Evolutionary conservation across 2,888 invertebrate species (phyloP).

Genomic region (Tetrapedia diversipes): DNA sequence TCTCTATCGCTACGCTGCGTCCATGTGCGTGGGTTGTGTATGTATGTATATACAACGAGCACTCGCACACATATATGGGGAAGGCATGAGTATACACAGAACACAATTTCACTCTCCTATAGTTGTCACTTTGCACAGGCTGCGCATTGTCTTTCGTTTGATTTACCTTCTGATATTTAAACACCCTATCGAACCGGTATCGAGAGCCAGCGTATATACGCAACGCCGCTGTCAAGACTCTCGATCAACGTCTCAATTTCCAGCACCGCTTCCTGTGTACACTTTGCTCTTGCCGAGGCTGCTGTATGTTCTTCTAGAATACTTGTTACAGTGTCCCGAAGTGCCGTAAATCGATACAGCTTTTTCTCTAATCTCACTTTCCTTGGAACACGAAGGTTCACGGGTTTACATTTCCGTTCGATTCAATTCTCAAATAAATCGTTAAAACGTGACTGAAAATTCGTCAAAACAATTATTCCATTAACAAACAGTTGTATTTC

Average conservation of each 20-base stretch:
- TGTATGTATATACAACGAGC: not conserved
- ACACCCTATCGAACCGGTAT: conserved; percentile 21
- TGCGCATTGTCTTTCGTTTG: conserved; percentile 30
- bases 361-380: too few relatives aligned
- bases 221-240: conserved; percentile 26
- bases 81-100: not conserved
- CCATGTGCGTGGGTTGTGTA: conserved; percentile 42
- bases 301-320: too few relatives aligned
- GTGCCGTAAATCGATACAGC: too few relatives aligned
- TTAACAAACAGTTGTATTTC: too few relatives aligned
- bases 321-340: not conserved
- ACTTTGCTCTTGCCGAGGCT: too few relatives aligned
- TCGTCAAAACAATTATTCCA: too few relatives aligned
- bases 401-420: too few relatives aligned
- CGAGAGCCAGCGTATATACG: conserved; percentile 4
- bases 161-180: conserved; percentile 22
- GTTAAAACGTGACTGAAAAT: too few relatives aligned
- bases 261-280: not conserved
- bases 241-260: conserved; percentile 35
- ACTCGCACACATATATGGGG: not conserved
- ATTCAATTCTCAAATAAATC: too few relatives aligned
- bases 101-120: conserved; percentile 53
- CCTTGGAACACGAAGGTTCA: too few relatives aligned
- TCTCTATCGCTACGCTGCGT: too few relatives aligned
- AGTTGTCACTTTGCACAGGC: conserved; percentile 45